Base-by-base conservation (phyloP, 2,888 invertebrate species). In the Tromatobia lineatoria region DNA sequence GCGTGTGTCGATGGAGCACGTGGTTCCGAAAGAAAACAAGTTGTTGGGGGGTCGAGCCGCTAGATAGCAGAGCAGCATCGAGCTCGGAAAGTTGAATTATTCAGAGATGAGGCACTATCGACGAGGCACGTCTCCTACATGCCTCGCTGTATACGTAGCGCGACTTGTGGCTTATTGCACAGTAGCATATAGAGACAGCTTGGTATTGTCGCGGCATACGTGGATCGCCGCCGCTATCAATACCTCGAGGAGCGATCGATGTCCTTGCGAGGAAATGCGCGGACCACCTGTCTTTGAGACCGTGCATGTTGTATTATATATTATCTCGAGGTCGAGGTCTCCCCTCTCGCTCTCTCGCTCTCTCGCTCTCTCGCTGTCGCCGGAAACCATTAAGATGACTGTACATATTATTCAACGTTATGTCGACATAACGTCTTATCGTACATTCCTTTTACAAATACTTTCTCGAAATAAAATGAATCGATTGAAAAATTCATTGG, bases 81-180 rank as follows among this genome's bases (percentile, higher is more conserved):
- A 23, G 34, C 52, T 59, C 23, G 52, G 45, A 61, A 70, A 83
- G 52, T 54, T 79, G 79, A 83, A 83, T 83, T 64, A 83, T 83
- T 83, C 79, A 83, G 50, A 64, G 69, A 64, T 64, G 75, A 83
- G 64, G 76, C 20, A 79, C 70, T 75, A 78, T 83, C 83, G 79
- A 79, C 79, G 38, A 47, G 61, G 50, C 64, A 64, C 59, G 79
- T 75, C 74, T 79, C 29, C n/a, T 38, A 50, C 42, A 61, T 59
- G 38, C 11, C 18, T 10, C n/a, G 18, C 25, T 66, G n/a, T 45
- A 66, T 20, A 47, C 47, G 47, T 23, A 59, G 11, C 61, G 38
- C 10, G 34, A 75, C 74, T 76, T 61, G 83, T 79, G 52, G 52
- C 71, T 74, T 70, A 59, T 69, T 57, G 38, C 42, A 29, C 54